A percentile compares a stretch with the other conserved stretches of the same genome.
Evolutionary conservation across 1,140 invertebrate species (phyloP).

Genomic region (Hyles vespertilio): DNA sequence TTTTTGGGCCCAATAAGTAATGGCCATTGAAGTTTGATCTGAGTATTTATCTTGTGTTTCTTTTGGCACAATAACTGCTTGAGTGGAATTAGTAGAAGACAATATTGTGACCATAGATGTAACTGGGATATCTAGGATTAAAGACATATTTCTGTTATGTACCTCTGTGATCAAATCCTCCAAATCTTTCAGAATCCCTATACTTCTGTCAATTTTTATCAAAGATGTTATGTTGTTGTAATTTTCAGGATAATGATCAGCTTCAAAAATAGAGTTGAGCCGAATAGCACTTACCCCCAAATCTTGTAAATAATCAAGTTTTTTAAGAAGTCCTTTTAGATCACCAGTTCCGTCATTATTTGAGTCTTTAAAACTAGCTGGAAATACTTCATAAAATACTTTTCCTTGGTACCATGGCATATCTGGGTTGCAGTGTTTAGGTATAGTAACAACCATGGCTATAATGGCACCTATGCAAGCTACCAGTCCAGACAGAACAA

Average conservation of each 20-base stretch:
- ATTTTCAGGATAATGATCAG: constrained; percentile 82
- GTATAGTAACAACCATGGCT: constrained; percentile 82
- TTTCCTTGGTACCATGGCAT: constrained; percentile 88
- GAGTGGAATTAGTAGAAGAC: constrained; percentile 27
- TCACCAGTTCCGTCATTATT: constrained; percentile 86
- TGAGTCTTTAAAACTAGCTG: constrained; percentile 87
- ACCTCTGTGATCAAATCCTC: constrained; percentile 76
- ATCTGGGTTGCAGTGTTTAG: constrained; percentile 81
- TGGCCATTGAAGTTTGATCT: constrained; percentile 72
- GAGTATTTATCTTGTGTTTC: constrained; percentile 34
- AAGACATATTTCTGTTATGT: constrained; percentile 81
- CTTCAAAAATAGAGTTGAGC: constrained; percentile 85
- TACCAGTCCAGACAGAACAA: constrained; percentile 80
- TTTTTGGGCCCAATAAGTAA: constrained; percentile 79
- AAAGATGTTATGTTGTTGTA: constrained; percentile 81
- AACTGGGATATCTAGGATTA: constrained; percentile 86
- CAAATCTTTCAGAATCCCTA: constrained; percentile 83
- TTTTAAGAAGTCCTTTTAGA: constrained; percentile 80
- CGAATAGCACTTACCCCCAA: constrained; percentile 82
- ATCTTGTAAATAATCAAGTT: constrained; percentile 81
- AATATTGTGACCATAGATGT: constrained; percentile 75
- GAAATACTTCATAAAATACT: constrained; percentile 89
- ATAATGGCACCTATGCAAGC: constrained; percentile 83
- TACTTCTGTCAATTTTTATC: constrained; percentile 76
- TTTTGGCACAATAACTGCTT: constrained; percentile 35